phyloP scores from a whole-genome alignment of 2,888 invertebrate species.

The Tineola bisselliella region DNA sequence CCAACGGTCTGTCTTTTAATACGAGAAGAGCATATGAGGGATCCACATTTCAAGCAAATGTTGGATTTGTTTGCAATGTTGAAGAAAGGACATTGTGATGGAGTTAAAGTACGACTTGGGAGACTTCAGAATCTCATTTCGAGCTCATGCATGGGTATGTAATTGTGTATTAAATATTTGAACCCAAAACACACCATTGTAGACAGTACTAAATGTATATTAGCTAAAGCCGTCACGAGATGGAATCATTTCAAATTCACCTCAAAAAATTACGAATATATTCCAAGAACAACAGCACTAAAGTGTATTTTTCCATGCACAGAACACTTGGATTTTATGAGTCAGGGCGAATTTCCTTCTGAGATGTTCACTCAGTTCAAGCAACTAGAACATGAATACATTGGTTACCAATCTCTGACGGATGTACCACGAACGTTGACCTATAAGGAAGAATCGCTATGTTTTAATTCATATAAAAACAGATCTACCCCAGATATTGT shows the following conservation, averaged over 20 bases:
- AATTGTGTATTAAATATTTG: neutral
- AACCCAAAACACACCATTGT: no score
- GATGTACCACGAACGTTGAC: slow-evolving; percentile 88
- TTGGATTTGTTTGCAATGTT: slow-evolving; percentile 95
- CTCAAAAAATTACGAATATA: slow-evolving; percentile 18
- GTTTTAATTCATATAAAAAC: slow-evolving; percentile 66
- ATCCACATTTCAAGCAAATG: slow-evolving; percentile 97
- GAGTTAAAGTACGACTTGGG: slow-evolving; percentile 94
- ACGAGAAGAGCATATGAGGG: slow-evolving; percentile 95
- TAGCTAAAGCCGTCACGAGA: no score
- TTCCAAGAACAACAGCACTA: slow-evolving; percentile 10
- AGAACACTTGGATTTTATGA: slow-evolving; percentile 98
- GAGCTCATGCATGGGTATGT: slow-evolving; percentile 92
- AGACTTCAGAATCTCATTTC: slow-evolving; percentile 94
- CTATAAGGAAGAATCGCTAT: slow-evolving; percentile 73
- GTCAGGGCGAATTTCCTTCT: slow-evolving; percentile 78
- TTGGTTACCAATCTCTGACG: slow-evolving; percentile 94
- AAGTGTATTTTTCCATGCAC: slow-evolving; percentile 16
- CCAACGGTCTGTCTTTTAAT: slow-evolving; percentile 97
- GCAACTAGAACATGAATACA: slow-evolving; percentile 90
- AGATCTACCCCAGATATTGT: slow-evolving; percentile 80
- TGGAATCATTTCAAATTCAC: no score
- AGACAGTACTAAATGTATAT: no score
- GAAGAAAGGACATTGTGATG: slow-evolving; percentile 96
- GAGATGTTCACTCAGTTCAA: slow-evolving; percentile 84